A percentile compares a stretch with the other conserved stretches of the same genome.
These are phyloP conservation scores for Esperia sulphurella DNA, from an alignment of 2,888 invertebrate genomes.

Conservation along the genomic window DNA sequence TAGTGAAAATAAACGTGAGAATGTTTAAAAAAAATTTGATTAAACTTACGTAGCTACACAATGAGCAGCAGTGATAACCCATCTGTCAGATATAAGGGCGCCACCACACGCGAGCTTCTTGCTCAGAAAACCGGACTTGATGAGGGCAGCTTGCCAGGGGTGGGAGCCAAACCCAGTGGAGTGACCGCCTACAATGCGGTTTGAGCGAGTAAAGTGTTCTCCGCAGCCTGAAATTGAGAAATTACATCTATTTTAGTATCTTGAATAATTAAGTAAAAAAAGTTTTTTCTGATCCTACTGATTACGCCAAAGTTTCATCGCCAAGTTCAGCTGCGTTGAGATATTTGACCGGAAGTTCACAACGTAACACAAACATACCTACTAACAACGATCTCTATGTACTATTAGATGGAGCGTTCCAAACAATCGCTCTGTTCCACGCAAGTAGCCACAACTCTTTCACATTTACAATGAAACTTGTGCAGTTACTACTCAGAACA, in stretches of 20 bases:
- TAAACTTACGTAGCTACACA: conserved; percentile 93
- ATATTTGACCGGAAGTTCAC: too few relatives aligned
- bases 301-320: neutral
- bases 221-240: conserved; percentile 87
- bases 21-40: too few relatives aligned
- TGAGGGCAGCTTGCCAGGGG: conserved; percentile 96
- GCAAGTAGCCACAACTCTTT: too few relatives aligned
- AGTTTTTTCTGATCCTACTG: too few relatives aligned
- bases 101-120: conserved; percentile 96
- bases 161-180: conserved; percentile 94
- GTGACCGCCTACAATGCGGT: conserved; percentile 95
- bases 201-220: conserved; percentile 91
- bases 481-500: too few relatives aligned
- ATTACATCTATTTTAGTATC: neutral
- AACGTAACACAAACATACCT: too few relatives aligned
- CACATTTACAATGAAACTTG: too few relatives aligned
- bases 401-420: too few relatives aligned
- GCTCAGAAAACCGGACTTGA: conserved; percentile 93
- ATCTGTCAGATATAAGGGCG: conserved; percentile 91
- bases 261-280: neutral
- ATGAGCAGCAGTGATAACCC: conserved; percentile 96
- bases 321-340: too few relatives aligned
- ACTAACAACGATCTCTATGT: too few relatives aligned
- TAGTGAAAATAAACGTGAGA: too few relatives aligned
- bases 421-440: too few relatives aligned